Evolutionary conservation across 2,888 invertebrate genomes (phyloP).

Genomic region (Nomada flava): DNA sequence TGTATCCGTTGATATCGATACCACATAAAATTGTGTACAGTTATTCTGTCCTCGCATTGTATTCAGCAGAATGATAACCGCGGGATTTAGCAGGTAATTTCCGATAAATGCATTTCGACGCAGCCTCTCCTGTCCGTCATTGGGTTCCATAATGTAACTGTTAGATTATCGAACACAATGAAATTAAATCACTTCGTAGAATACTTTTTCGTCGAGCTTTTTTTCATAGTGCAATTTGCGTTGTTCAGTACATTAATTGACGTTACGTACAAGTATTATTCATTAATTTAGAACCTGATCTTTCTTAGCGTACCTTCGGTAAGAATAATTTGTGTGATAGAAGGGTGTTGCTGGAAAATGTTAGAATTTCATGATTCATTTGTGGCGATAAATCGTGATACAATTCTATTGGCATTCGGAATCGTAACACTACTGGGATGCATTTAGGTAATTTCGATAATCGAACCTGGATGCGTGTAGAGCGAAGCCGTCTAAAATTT

Average conservation of each 20-base stretch:
- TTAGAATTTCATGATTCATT: constrained; percentile 5
- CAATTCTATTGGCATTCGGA: constrained; percentile 35
- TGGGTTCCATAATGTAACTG: neutral
- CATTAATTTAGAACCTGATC: no score
- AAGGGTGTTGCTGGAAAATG: constrained; percentile 16
- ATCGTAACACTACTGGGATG: constrained; percentile 12
- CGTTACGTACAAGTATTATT: no score
- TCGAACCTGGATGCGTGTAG: constrained; percentile 20
- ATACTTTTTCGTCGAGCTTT: no score
- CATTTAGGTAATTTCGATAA: constrained; percentile 41
- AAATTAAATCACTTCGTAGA: neutral
- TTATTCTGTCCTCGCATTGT: neutral
- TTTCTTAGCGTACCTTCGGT: no score
- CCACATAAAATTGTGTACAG: neutral
- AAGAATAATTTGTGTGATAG: no score
- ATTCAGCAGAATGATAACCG: constrained; percentile 2
- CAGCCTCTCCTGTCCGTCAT: neutral
- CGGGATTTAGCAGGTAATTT: constrained; percentile 2
- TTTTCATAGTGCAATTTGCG: no score
- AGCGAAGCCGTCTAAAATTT: constrained; percentile 40
- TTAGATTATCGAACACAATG: constrained; percentile 1
- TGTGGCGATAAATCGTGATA: constrained; percentile 31
- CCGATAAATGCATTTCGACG: constrained; percentile 8
- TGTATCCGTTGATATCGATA: neutral
- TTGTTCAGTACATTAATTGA: no score